Percentiles rank a stretch among this genome's conserved stretches.
These are phyloP conservation scores for Ceramica pisi DNA, from an alignment of 2,888 invertebrate genomes.

Conservation along the genomic window DNA sequence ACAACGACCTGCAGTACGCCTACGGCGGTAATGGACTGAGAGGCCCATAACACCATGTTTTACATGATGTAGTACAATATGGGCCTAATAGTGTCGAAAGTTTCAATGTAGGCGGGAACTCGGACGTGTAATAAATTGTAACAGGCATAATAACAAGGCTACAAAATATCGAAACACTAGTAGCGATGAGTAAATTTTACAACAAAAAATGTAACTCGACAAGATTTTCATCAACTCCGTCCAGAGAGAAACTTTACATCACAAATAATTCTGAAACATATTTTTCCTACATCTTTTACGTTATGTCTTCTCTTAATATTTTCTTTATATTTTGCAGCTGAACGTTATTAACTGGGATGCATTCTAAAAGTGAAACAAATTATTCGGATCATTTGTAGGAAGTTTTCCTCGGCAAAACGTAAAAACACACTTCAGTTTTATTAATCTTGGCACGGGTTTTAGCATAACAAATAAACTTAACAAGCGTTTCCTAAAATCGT, in stretches of 20 bases:
- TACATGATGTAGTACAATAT: slow-evolving; percentile 69
- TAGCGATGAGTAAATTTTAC: slow-evolving; percentile 1
- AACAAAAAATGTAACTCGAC: background rate
- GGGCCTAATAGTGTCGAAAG: slow-evolving; percentile 71
- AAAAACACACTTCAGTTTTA: slow-evolving; percentile 65
- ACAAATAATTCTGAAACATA: slow-evolving; percentile 44
- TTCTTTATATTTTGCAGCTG: slow-evolving; percentile 30
- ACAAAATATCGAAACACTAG: slow-evolving; percentile 40
- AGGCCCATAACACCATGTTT: slow-evolving; percentile 73
- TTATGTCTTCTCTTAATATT: slow-evolving; percentile 36
- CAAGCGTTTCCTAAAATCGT: slow-evolving; percentile 76
- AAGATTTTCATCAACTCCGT: slow-evolving; percentile 25
- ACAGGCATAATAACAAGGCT: slow-evolving; percentile 40
- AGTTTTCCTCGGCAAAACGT: slow-evolving; percentile 47
- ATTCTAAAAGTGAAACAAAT: slow-evolving; percentile 56
- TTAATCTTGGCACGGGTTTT: slow-evolving; percentile 78
- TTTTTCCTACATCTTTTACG: slow-evolving; percentile 28
- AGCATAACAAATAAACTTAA: slow-evolving; percentile 76
- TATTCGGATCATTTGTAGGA: slow-evolving; percentile 51
- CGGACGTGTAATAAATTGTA: slow-evolving; percentile 62
- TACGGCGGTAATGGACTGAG: slow-evolving; percentile 69
- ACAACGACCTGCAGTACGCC: slow-evolving; percentile 56
- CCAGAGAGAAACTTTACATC: slow-evolving; percentile 23
- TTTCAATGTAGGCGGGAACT: slow-evolving; percentile 69
- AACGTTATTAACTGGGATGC: slow-evolving; percentile 49